Conservation (phyloP, 2,113 vertebrate genomes). For the Emberiza fucata region DNA sequence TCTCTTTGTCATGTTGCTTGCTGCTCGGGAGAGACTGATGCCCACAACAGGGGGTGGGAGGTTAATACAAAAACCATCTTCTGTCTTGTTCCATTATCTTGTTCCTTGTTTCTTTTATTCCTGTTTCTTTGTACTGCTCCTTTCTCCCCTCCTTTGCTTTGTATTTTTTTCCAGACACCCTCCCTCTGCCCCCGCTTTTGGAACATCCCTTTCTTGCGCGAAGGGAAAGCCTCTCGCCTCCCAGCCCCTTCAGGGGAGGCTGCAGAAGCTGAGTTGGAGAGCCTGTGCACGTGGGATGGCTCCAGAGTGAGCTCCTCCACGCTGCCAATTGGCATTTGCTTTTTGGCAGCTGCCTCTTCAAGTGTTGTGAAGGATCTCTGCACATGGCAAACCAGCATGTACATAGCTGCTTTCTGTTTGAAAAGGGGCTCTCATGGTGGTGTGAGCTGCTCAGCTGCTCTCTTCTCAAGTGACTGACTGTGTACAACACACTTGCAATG, state of each 20-base stretch:
- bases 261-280: not conserved
- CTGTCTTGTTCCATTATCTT: not conserved
- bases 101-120: not conserved
- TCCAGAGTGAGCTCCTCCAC: not conserved
- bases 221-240: not conserved
- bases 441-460: not conserved
- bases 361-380: not conserved
- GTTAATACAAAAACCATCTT: not conserved
- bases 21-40: not conserved
- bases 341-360: not conserved
- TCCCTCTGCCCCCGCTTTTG: not conserved
- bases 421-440: not conserved
- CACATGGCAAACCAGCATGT: not conserved
- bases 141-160: not conserved
- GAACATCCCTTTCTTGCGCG: not conserved
- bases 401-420: not conserved
- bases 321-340: not conserved
- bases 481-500: not conserved
- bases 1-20: not conserved
- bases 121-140: not conserved
- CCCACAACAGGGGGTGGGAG: not conserved
- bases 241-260: not conserved
- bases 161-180: not conserved
- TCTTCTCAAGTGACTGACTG: not conserved
- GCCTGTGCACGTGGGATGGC: fast-evolving